phyloP scores from a whole-genome alignment of 2,797 vertebrate genomes.

The Falco concolor region DNA sequence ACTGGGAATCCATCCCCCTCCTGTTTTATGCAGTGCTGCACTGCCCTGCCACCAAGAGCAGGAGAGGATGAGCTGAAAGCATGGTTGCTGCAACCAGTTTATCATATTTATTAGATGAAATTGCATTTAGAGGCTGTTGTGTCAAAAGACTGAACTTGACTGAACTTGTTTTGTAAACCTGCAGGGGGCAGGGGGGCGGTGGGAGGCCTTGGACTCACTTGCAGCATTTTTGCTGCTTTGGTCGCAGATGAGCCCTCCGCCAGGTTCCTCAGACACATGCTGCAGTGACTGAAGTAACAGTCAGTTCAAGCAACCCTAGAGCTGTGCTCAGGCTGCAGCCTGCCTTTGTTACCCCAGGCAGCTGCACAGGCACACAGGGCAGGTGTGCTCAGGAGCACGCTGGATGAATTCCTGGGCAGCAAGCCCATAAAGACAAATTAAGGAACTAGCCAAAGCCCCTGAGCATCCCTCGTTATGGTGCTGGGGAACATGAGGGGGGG shows the following conservation, averaged over 20 bases:
- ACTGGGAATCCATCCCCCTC: background rate
- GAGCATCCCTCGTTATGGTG: rapidly evolving
- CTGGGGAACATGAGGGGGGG: background rate
- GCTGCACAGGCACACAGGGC: background rate
- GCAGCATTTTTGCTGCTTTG: background rate
- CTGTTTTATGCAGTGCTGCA: rapidly evolving
- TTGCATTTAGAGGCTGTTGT: background rate
- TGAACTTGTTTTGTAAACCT: background rate
- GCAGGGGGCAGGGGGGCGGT: rapidly evolving
- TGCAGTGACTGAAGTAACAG: background rate
- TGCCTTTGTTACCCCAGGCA: background rate
- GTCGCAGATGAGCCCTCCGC: background rate
- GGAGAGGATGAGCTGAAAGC: background rate
- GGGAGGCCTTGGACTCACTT: background rate
- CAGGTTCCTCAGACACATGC: background rate
- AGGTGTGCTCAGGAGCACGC: background rate
- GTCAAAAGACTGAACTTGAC: background rate
- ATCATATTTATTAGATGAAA: background rate
- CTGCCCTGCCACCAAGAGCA: background rate
- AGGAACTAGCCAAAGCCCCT: rapidly evolving
- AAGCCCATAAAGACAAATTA: background rate
- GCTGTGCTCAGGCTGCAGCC: background rate
- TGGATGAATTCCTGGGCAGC: background rate
- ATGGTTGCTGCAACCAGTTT: too few relatives aligned
- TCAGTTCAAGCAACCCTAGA: too few relatives aligned